Percentiles rank a stretch among this genome's conserved stretches.
Conservation (phyloP, 1,140 invertebrate genomes). For the Scaptomyza hsui region DNA sequence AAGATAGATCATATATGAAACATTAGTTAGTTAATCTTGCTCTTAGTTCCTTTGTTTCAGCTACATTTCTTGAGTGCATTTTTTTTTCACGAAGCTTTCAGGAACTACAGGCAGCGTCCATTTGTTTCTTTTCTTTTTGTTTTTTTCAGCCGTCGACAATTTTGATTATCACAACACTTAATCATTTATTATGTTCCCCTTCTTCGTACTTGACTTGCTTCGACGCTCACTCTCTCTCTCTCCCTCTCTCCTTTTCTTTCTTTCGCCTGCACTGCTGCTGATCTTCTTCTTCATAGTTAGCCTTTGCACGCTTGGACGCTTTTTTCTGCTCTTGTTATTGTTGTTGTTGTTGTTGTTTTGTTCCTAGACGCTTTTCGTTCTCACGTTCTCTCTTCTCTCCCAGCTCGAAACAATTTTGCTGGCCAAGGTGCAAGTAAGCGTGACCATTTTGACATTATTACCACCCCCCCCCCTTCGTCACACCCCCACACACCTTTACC, state of each 20-base stretch:
- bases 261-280: constrained; percentile 5
- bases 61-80: too few species aligned
- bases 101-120: neutral
- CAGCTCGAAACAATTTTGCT: constrained; percentile 17
- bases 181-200: constrained; percentile 47
- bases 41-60: too few species aligned
- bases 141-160: constrained; percentile 46
- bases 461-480: neutral
- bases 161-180: constrained; percentile 60
- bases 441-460: constrained; percentile 79
- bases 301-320: constrained; percentile 70
- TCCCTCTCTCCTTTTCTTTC: neutral
- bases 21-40: too few species aligned
- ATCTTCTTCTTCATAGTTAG: constrained; percentile 41
- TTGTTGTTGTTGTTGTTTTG: constrained; percentile 21
- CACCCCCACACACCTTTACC: neutral
- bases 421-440: constrained; percentile 69
- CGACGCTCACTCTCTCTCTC: constrained; percentile 1
- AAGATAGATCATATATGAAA: too few species aligned
- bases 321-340: constrained; percentile 1
- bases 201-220: constrained; percentile 1
- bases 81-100: neutral
- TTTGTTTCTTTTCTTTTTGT: neutral
- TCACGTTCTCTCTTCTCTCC: constrained; percentile 38
- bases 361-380: constrained; percentile 49